These are phyloP conservation scores for Apis florea DNA, from an alignment of 1,140 invertebrate species.

Conservation along the genomic window DNA sequence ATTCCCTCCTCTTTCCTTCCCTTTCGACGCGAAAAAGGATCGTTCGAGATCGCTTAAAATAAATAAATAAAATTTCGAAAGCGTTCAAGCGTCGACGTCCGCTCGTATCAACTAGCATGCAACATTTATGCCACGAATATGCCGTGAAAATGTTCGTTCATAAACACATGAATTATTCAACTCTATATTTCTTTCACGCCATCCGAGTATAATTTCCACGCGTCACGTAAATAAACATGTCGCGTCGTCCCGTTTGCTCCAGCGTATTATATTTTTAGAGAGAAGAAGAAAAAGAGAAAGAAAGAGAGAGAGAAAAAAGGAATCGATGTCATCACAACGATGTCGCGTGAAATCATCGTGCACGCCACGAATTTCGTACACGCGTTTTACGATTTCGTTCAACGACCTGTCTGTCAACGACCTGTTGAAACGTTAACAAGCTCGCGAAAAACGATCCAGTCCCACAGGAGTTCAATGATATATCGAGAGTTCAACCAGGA, in stretches of 20 bases:
- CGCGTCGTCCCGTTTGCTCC: background rate
- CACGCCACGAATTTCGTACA: background rate
- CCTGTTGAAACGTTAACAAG: slow-evolving; percentile 16
- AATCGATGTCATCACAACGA: background rate
- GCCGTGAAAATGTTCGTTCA: slow-evolving; percentile 5
- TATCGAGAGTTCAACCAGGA: background rate
- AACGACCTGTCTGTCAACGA: background rate
- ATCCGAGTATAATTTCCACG: background rate
- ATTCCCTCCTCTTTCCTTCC: background rate
- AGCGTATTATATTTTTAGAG: background rate
- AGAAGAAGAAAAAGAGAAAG: too few species aligned
- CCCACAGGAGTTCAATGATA: background rate
- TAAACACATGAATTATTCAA: slow-evolving; percentile 25
- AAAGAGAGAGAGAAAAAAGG: too few species aligned
- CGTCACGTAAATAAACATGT: background rate
- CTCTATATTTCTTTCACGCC: background rate
- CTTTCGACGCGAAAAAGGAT: background rate
- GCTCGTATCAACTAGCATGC: too few species aligned
- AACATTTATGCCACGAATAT: background rate
- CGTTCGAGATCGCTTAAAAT: background rate
- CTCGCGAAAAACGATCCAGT: background rate
- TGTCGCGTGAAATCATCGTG: background rate
- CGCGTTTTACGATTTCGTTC: background rate
- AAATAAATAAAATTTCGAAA: background rate
- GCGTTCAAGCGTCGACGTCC: background rate